Percentiles rank a stretch among this genome's conserved stretches.
These are phyloP conservation scores for Asarcornis scutulata DNA, from an alignment of 2,113 vertebrate species.

Conservation along the genomic window DNA sequence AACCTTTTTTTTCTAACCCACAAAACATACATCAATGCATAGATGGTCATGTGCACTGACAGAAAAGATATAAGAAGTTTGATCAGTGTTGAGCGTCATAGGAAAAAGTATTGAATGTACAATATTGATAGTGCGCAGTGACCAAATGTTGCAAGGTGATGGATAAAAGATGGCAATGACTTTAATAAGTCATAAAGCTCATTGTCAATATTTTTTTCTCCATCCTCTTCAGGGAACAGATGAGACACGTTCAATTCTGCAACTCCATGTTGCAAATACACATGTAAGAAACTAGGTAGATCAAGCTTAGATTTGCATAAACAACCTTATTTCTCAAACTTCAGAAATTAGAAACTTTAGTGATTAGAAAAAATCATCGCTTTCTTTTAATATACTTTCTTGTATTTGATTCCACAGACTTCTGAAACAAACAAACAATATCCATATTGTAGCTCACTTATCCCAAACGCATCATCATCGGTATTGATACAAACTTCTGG, in stretches of 20 bases:
- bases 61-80: neutral
- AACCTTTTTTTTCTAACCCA: neutral
- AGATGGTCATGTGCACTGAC: fast-evolving
- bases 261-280: neutral
- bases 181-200: too few species aligned
- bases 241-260: neutral
- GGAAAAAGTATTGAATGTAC: neutral
- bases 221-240: neutral
- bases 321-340: neutral
- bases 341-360: neutral
- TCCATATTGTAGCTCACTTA: neutral
- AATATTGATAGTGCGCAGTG: neutral
- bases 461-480: neutral
- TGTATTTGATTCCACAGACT: neutral
- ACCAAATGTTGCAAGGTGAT: neutral
- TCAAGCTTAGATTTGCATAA: neutral
- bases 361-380: neutral
- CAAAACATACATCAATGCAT: neutral
- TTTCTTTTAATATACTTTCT: neutral
- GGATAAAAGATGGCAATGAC: neutral
- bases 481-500: neutral
- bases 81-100: neutral
- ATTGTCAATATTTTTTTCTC: neutral
- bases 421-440: neutral
- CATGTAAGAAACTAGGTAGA: neutral